A percentile compares a stretch with the other conserved stretches of the same genome.
These are phyloP conservation scores for Macropis europaea DNA, from an alignment of 2,888 invertebrate genomes.

Conservation along the genomic window DNA sequence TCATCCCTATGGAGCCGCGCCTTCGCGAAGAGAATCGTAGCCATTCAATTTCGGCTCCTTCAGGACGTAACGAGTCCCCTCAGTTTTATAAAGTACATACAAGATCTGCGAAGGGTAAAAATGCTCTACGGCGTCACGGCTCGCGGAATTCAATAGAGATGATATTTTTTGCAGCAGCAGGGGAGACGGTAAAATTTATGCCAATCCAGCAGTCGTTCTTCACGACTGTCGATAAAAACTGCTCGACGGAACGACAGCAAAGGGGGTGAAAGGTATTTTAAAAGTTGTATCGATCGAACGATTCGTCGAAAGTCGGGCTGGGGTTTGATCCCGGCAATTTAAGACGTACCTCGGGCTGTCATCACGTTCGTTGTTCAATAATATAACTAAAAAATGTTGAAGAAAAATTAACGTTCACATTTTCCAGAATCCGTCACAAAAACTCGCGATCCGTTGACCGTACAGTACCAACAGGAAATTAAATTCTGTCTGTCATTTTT, in stretches of 20 bases:
- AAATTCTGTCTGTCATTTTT: not conserved
- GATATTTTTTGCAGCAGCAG: not conserved
- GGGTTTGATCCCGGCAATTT: conserved; percentile 1
- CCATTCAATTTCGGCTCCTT: too few species aligned
- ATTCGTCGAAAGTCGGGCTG: not conserved
- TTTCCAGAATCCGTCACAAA: too few species aligned
- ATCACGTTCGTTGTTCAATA: too few species aligned
- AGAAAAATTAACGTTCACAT: too few species aligned
- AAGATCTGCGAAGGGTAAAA: too few species aligned
- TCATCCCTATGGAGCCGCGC: not conserved
- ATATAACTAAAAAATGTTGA: too few species aligned
- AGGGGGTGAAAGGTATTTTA: not conserved
- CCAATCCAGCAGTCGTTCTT: not conserved
- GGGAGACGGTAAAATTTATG: conserved; percentile 2
- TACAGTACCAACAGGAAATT: not conserved
- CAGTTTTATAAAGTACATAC: too few species aligned
- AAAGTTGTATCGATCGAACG: conserved; percentile 5
- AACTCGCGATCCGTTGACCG: not conserved
- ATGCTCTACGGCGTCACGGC: too few species aligned
- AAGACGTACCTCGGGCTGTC: too few species aligned
- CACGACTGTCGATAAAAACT: not conserved
- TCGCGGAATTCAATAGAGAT: not conserved
- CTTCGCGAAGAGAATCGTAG: not conserved
- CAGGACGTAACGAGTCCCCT: too few species aligned
- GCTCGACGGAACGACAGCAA: not conserved